Percentiles rank a stretch among this genome's conserved stretches.
Evolutionary conservation across 2,113 vertebrate species (phyloP).

Genomic region (Erythrocercus mccallii): DNA sequence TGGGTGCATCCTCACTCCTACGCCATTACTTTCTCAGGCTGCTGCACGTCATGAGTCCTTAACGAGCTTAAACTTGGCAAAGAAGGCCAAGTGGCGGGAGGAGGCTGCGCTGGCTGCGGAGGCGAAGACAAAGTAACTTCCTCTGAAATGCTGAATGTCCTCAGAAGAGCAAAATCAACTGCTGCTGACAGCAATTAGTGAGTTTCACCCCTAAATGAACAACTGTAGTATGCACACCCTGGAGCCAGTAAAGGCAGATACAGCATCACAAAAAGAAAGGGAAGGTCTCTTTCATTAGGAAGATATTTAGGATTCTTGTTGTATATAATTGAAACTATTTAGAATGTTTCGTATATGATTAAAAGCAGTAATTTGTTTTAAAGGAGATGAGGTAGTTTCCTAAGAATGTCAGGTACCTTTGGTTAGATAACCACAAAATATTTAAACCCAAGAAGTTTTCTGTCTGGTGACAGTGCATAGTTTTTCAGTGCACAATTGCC

Average conservation of each 20-base stretch:
- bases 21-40: constrained; percentile 44
- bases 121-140: constrained; percentile 57
- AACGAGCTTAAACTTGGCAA: constrained; percentile 75
- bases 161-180: neutral
- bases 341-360: neutral
- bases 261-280: neutral
- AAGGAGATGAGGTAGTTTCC: neutral
- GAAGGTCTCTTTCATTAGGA: neutral
- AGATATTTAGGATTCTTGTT: accelerated
- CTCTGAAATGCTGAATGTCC: accelerated
- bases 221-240: neutral
- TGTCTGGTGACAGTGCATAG: neutral
- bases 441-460: neutral
- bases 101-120: constrained; percentile 47
- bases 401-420: neutral
- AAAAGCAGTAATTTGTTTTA: neutral
- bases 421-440: neutral
- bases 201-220: neutral
- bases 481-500: neutral
- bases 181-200: neutral
- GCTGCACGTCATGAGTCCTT: constrained; percentile 72
- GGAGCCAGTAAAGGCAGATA: neutral
- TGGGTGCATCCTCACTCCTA: accelerated
- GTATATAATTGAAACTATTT: neutral
- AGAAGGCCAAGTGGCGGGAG: constrained; percentile 75